Evolutionary conservation across 2,113 vertebrate genomes (phyloP).

Genomic region (Platysternon megacephalum): DNA sequence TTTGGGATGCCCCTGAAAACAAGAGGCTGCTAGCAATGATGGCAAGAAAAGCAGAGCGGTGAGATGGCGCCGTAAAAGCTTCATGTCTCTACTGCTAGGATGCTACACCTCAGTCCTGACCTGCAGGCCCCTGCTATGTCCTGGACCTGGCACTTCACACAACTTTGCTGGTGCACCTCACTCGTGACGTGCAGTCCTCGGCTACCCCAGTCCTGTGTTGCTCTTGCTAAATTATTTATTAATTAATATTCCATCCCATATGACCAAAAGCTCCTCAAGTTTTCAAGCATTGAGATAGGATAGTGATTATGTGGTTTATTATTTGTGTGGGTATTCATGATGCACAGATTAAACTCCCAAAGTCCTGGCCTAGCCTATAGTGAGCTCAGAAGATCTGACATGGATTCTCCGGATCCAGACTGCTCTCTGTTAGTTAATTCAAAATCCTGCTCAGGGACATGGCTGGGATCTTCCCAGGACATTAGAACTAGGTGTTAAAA

Average conservation of each 20-base stretch:
- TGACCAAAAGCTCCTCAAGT: not conserved
- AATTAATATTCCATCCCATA: not conserved
- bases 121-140: not conserved
- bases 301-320: no score
- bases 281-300: not conserved
- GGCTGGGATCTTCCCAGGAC: not conserved
- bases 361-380: not conserved
- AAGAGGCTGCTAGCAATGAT: not conserved
- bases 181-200: not conserved
- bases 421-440: not conserved
- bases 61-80: rapidly evolving
- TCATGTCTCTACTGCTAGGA: not conserved
- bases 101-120: not conserved
- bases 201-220: not conserved
- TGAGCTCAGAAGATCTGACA: conserved; percentile 1
- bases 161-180: not conserved
- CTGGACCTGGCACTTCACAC: rapidly evolving
- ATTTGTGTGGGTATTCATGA: not conserved
- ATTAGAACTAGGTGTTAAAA: not conserved
- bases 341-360: rapidly evolving
- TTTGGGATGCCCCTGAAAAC: not conserved
- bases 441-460: not conserved
- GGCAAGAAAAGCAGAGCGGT: rapidly evolving
- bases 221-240: not conserved
- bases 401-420: not conserved